A percentile compares a stretch with the other conserved stretches of the same genome.
These are phyloP conservation scores for Leucoraja ocellata DNA, from an alignment of 2,797 vertebrate genomes.

Conservation along the genomic window DNA sequence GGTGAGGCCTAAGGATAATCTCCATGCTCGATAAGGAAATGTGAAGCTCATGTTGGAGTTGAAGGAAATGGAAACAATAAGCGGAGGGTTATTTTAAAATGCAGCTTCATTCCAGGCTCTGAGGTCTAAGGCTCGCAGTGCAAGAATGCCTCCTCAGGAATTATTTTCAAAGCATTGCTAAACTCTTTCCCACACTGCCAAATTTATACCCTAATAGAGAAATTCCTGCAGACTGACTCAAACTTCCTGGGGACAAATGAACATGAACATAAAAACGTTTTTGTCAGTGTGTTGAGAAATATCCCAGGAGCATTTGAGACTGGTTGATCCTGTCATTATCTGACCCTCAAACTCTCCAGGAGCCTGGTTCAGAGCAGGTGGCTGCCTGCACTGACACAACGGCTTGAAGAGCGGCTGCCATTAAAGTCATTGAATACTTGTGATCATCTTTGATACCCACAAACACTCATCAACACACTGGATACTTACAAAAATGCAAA, in stretches of 20 bases:
- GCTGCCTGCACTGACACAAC: no score
- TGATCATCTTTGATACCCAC: no score
- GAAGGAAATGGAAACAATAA: neutral
- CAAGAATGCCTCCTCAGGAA: slow-evolving; percentile 18
- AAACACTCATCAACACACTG: no score
- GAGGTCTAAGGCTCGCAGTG: neutral
- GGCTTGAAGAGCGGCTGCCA: no score
- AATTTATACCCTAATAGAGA: slow-evolving; percentile 28
- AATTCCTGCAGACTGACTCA: neutral
- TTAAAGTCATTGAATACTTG: no score
- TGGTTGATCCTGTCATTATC: neutral
- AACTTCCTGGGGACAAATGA: neutral
- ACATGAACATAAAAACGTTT: no score
- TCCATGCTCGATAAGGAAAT: slow-evolving; percentile 26
- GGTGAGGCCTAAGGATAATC: neutral
- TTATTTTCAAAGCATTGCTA: neutral
- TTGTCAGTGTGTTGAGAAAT: neutral
- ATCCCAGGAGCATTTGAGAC: neutral
- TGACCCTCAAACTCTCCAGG: neutral
- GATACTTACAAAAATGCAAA: no score
- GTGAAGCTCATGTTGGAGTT: neutral
- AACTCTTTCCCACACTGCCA: slow-evolving; percentile 32
- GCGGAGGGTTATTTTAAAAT: neutral
- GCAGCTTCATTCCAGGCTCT: slow-evolving; percentile 2
- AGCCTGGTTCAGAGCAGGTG: no score